Conservation (phyloP, 2,113 vertebrate genomes). For the Menura novaehollandiae region DNA sequence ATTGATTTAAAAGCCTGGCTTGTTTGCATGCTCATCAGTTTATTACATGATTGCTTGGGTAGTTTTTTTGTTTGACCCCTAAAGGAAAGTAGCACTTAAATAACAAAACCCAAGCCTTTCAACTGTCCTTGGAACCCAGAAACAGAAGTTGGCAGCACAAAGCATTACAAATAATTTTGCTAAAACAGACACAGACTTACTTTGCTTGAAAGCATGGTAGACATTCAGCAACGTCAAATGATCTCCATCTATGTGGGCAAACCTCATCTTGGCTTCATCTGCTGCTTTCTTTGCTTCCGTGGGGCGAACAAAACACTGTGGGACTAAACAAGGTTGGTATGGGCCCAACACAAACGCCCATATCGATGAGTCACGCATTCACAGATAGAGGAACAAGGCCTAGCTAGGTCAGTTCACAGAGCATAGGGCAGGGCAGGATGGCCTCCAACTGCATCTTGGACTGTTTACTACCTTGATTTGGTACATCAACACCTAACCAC, state of each 20-base stretch:
- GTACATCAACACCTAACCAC: slow-evolving; percentile 88
- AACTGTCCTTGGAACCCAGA: background rate
- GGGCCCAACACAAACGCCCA: slow-evolving; percentile 99
- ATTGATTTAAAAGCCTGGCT: background rate
- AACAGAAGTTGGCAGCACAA: background rate
- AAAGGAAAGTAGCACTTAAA: background rate
- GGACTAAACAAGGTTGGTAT: slow-evolving; percentile 99
- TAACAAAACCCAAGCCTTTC: background rate
- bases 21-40: background rate
- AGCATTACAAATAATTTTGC: background rate
- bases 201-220: slow-evolving; percentile 98
- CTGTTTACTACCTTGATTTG: slow-evolving; percentile 86
- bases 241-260: slow-evolving; percentile 98
- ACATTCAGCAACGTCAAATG: slow-evolving; percentile 97
- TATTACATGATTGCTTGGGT: background rate
- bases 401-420: slow-evolving; percentile 94
- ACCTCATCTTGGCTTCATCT: slow-evolving; percentile 98
- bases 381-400: slow-evolving; percentile 95
- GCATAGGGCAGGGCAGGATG: slow-evolving; percentile 89
- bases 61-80: background rate
- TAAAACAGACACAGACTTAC: slow-evolving; percentile 71
- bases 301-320: slow-evolving; percentile 99
- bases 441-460: slow-evolving; percentile 86
- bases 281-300: slow-evolving; percentile 98
- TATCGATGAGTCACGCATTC: slow-evolving; percentile 98